Evolutionary conservation across 1,140 invertebrate species (phyloP), one percentile per base, ranked within the genome.

Genomic region (Danaus plexippus): DNA sequence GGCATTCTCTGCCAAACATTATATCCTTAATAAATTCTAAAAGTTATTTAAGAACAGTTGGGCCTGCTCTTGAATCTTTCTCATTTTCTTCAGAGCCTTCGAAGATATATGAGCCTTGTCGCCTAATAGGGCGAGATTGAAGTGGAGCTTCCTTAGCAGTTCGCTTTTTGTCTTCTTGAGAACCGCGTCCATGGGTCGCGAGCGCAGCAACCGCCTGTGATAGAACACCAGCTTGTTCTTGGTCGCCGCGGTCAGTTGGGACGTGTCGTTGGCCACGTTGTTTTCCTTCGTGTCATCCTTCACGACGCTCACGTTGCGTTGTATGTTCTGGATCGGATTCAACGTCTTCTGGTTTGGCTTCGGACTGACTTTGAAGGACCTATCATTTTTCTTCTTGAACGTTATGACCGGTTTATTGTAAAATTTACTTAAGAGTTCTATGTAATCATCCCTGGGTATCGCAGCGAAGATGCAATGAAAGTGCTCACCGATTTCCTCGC

Each of bases 401-500:
- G 54, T 18, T 47, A 61, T 12, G 2, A 55, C 49, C 12, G 54
- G 61, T 48, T 63, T 74, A 9, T 60, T 66, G 11, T 75, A 71
- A 61, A 87, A 89, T 52, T 67, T 81, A 11, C 78, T 67, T 1
- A 89, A 51, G 43, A 89, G 54, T 2, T 88, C 73, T 0, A 67
- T 65, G 60, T 89, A 89, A 47, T 89, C 83, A 11, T 81, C 61
- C 63, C 89, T 78, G 0, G 80, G 74, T 32, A 69, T 63, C 9
- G 86, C 61, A 0, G 85, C 78, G 61, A 89, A 89, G 51, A 89
- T 88, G 43, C 71, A 62, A 44, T 77, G 79, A 58, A 79, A 89
- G 65, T 89, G 88, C 59, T 86, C 64, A 11, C 87, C 85, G 11
- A 89, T 88, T 64, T 88, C 79, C 22, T 80, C 67, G 8, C 88